A percentile compares a stretch with the other conserved stretches of the same genome.
These are phyloP conservation scores for Drosophila fungiperda DNA, from an alignment of 2,888 invertebrate genomes.

Conservation along the genomic window DNA sequence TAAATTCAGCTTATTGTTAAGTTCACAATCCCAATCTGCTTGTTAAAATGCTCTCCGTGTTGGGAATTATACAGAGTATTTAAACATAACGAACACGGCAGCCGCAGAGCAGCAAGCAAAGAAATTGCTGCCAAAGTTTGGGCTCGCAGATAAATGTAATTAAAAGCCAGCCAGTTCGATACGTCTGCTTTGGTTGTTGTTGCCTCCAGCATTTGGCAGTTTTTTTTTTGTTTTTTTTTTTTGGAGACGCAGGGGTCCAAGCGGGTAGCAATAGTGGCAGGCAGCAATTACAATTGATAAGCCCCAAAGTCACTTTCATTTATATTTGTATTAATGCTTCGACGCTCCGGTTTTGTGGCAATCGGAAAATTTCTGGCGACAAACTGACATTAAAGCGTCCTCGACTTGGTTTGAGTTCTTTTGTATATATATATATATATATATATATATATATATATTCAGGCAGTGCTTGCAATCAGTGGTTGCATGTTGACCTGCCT, in stretches of 20 bases:
- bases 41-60: not conserved
- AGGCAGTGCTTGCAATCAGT: not conserved
- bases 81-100: constrained; percentile 46
- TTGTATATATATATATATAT: not conserved
- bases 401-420: not conserved
- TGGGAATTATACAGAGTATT: constrained; percentile 30
- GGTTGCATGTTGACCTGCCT: constrained; percentile 28
- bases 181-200: too few relatives aligned
- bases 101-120: constrained; percentile 21
- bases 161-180: constrained; percentile 58
- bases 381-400: constrained; percentile 33
- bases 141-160: constrained; percentile 73
- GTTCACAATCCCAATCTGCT: not conserved
- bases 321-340: constrained; percentile 38
- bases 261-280: constrained; percentile 5
- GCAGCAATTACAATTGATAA: constrained; percentile 77
- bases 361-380: constrained; percentile 66
- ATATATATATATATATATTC: not conserved
- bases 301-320: constrained; percentile 78
- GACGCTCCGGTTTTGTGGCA: constrained; percentile 41
- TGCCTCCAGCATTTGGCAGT: constrained; percentile 67
- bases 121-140: constrained; percentile 62
- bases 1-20: not conserved
- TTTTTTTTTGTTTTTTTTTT: constrained; percentile 11
- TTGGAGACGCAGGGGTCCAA: not conserved